Conservation (phyloP, 2,113 vertebrate genomes). For the Rhinichthys klamathensis region DNA sequence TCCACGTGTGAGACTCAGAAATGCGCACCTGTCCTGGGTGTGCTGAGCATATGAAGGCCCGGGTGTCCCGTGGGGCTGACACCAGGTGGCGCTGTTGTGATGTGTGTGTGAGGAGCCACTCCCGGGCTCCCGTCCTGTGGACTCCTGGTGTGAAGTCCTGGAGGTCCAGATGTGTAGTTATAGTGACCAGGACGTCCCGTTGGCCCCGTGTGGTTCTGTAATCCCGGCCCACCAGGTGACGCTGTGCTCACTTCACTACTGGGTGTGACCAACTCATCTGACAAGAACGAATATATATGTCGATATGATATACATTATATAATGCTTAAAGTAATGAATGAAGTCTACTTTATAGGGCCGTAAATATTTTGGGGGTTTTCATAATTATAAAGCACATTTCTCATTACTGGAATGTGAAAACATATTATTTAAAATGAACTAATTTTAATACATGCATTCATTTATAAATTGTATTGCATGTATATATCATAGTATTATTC, state of each 20-base stretch:
- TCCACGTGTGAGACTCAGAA: not conserved
- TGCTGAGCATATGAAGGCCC: slow-evolving; percentile 52
- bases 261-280: slow-evolving; percentile 73
- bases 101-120: slow-evolving; percentile 45
- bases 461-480: not conserved
- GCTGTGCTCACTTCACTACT: slow-evolving; percentile 50
- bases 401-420: no score
- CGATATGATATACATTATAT: not conserved
- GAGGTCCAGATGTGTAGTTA: slow-evolving; percentile 56
- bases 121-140: slow-evolving; percentile 65
- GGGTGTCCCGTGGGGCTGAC: slow-evolving; percentile 59
- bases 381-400: no score
- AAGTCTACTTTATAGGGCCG: not conserved
- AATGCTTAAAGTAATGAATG: not conserved
- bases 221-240: slow-evolving; percentile 61
- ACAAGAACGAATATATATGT: not conserved
- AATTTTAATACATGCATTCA: no score
- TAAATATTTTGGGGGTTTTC: not conserved
- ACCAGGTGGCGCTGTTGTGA: slow-evolving; percentile 39
- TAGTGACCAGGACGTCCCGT: slow-evolving; percentile 62
- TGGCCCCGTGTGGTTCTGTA: slow-evolving; percentile 66
- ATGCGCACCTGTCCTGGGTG: slow-evolving; percentile 55
- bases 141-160: slow-evolving; percentile 63
- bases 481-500: not conserved
- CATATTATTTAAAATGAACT: not conserved